phyloP scores from a whole-genome alignment of 2,113 vertebrate species.

The Sialia sialis region DNA sequence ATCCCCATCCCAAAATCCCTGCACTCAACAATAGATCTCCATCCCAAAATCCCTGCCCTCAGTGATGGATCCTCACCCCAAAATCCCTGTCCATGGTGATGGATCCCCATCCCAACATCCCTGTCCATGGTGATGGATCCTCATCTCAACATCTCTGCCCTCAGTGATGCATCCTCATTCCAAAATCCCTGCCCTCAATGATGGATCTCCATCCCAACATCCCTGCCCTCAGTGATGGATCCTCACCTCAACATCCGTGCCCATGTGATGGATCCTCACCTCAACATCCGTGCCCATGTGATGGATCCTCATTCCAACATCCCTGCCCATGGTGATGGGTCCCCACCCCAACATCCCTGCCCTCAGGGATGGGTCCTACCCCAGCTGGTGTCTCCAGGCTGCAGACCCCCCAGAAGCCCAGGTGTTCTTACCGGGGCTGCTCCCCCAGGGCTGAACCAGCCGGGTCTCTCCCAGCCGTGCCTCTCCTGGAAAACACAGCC shows the following conservation, averaged over 20 bases:
- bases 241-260: not conserved
- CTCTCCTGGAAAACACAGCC: constrained; percentile 96
- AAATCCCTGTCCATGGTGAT: fast-evolving
- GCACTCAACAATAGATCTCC: not conserved
- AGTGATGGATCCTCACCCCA: too few relatives aligned
- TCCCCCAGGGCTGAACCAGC: constrained; percentile 85
- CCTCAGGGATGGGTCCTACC: not conserved
- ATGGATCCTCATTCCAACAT: not conserved
- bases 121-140: fast-evolving
- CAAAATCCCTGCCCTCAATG: fast-evolving
- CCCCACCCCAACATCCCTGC: not conserved
- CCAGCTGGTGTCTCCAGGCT: not conserved
- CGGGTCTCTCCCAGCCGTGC: constrained; percentile 95
- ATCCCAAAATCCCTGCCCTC: too few relatives aligned
- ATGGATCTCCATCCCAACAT: fast-evolving
- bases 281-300: fast-evolving
- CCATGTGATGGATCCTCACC: fast-evolving
- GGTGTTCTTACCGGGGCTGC: constrained; percentile 80
- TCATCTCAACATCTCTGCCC: fast-evolving
- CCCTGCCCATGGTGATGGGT: fast-evolving
- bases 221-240: not conserved
- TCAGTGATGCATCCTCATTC: fast-evolving
- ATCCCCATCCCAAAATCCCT: too few relatives aligned
- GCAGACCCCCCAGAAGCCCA: fast-evolving
- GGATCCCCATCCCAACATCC: fast-evolving